Evolutionary conservation across 2,113 vertebrate genomes (phyloP).

Genomic region (Aleadryas rufinucha): DNA sequence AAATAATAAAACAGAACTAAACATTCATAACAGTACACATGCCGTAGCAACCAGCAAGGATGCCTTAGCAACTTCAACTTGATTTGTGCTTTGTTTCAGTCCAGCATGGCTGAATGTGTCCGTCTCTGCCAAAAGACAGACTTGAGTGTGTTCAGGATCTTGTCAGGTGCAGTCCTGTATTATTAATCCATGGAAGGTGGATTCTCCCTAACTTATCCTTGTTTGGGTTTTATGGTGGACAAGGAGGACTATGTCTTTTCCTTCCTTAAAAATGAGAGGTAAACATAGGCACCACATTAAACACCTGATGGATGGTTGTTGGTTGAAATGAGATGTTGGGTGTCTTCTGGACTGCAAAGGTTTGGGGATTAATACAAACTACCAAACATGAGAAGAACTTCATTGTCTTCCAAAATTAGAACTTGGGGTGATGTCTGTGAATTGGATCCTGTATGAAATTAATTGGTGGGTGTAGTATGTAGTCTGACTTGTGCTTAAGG

Average conservation of each 20-base stretch:
- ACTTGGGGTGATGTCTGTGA: neutral
- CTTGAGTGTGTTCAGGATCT: neutral
- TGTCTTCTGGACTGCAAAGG: neutral
- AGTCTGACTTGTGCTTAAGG: neutral
- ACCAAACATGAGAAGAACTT: neutral
- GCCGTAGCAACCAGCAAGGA: slow-evolving; percentile 25
- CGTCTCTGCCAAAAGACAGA: neutral
- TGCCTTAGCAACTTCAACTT: neutral
- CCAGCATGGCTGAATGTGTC: neutral
- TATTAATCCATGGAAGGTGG: neutral
- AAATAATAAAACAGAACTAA: slow-evolving; percentile 2
- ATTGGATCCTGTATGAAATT: neutral
- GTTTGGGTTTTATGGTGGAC: neutral
- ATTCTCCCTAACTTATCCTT: neutral
- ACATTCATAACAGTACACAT: neutral
- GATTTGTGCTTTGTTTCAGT: neutral
- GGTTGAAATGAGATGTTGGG: neutral
- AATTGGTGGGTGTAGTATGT: neutral
- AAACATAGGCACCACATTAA: neutral
- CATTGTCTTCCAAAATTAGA: neutral
- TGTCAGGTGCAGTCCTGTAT: neutral
- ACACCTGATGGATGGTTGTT: neutral
- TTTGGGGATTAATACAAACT: neutral
- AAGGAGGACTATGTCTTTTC: neutral
- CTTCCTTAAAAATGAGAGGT: neutral